Evolutionary conservation across 2,797 vertebrate species (phyloP).

Genomic region (Phoebastria nigripes): DNA sequence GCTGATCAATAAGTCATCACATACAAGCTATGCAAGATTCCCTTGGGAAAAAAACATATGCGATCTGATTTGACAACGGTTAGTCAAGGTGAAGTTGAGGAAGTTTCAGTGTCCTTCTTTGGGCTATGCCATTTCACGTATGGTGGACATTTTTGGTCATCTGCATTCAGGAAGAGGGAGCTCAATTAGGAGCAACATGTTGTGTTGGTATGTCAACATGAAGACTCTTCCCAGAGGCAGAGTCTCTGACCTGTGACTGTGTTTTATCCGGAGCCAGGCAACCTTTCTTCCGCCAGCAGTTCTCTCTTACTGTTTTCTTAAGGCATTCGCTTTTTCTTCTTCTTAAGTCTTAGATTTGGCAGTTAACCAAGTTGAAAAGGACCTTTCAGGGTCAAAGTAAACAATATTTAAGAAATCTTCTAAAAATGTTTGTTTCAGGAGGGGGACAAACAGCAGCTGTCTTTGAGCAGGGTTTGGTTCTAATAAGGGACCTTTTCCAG

Average conservation of each 20-base stretch:
- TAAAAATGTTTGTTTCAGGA: neutral
- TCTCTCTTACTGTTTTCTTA: neutral
- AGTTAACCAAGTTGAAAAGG: neutral
- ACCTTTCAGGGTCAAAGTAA: neutral
- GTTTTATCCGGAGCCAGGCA: neutral
- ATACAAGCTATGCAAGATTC: accelerated
- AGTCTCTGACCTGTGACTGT: neutral
- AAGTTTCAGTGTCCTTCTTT: neutral
- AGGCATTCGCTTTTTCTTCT: neutral
- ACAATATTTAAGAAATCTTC: neutral
- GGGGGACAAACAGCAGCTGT: neutral
- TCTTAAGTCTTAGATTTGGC: neutral
- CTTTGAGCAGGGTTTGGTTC: neutral
- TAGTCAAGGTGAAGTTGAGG: neutral
- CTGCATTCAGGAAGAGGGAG: neutral
- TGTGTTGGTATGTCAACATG: neutral
- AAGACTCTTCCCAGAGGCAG: neutral
- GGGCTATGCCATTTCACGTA: neutral
- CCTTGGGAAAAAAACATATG: neutral
- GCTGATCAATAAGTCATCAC: neutral
- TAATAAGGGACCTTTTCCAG: neutral
- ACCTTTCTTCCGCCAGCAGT: neutral
- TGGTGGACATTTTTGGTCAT: neutral
- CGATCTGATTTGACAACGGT: neutral
- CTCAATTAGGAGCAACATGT: neutral